Conservation (phyloP, 2,113 vertebrate genomes). For the Sus scrofa region T2T-Sscrofa CM000812.6:153958501-153959000, state of each 20-base stretch:
- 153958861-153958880: rapidly evolving
- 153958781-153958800: not conserved
- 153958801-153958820: not conserved
- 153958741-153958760: not conserved
- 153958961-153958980: not conserved
- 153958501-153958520: not conserved
- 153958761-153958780: not conserved
- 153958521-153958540: no score
- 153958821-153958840: not conserved
- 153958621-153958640: not conserved
- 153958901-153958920: not conserved
- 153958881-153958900: not conserved
- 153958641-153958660: not conserved
- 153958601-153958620: not conserved
- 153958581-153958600: not conserved
- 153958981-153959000: not conserved
- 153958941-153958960: not conserved
- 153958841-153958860: not conserved
- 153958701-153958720: not conserved
- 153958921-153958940: not conserved
- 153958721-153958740: not conserved
- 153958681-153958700: not conserved
- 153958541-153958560: not conserved
- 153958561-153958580: not conserved
- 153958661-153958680: not conserved